Evolutionary conservation across 2,888 invertebrate species (phyloP).

Genomic region (Stenolophus ochropezus): DNA sequence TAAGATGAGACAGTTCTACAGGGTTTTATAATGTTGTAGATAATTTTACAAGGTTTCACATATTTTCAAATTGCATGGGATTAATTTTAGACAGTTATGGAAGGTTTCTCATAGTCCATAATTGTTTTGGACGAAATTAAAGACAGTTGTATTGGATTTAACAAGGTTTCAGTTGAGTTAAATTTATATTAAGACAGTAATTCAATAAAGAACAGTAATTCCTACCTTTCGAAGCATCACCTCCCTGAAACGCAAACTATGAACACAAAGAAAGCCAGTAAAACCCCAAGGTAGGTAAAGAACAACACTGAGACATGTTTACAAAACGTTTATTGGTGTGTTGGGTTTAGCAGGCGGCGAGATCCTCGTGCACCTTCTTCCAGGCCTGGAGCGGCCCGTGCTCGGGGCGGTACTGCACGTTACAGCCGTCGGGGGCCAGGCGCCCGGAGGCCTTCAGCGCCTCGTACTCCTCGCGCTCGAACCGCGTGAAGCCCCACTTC

Average conservation of each 20-base stretch:
- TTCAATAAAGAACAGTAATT: too few relatives aligned
- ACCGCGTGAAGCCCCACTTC: constrained; percentile 99
- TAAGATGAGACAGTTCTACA: too few relatives aligned
- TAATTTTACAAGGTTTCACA: too few relatives aligned
- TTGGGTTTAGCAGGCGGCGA: constrained; percentile 72
- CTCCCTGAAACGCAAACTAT: too few relatives aligned
- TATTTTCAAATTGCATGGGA: constrained; percentile 23
- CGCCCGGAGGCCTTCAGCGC: constrained; percentile 87
- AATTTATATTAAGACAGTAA: too few relatives aligned
- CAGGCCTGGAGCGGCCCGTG: constrained; percentile 95
- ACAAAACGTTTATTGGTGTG: background rate
- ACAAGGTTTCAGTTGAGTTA: too few relatives aligned
- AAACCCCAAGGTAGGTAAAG: background rate
- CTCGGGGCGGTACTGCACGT: constrained; percentile 94
- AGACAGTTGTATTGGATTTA: too few relatives aligned
- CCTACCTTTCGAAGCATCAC: too few relatives aligned
- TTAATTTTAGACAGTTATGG: too few relatives aligned
- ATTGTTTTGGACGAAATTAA: too few relatives aligned
- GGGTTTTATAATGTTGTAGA: too few relatives aligned
- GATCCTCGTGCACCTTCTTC: constrained; percentile 87
- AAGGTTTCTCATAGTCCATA: too few relatives aligned
- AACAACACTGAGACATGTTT: constrained; percentile 9
- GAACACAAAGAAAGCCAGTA: background rate
- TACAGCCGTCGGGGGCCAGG: constrained; percentile 94
- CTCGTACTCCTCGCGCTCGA: constrained; percentile 93